phyloP scores from a whole-genome alignment of 2,888 invertebrate genomes.

The Toxonevra muliebris region DNA sequence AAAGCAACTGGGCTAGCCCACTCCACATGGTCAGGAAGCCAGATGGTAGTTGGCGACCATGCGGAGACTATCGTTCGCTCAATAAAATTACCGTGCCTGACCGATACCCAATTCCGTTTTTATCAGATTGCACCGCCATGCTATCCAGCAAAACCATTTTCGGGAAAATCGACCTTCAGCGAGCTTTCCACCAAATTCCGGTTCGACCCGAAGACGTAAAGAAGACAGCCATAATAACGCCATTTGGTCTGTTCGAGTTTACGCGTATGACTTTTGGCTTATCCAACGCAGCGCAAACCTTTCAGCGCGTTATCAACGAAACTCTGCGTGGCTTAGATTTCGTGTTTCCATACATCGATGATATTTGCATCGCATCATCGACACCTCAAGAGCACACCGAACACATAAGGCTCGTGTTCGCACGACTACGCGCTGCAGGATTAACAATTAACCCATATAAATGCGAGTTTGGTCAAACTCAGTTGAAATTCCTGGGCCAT shows the following conservation, averaged over 20 bases:
- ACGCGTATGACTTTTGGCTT: neutral
- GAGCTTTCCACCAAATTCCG: too few species aligned
- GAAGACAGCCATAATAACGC: too few species aligned
- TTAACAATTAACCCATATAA: slow-evolving; percentile 33
- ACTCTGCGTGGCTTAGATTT: too few species aligned
- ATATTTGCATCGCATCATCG: slow-evolving; percentile 28
- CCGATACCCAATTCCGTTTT: slow-evolving; percentile 12
- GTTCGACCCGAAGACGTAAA: too few species aligned
- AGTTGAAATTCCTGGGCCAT: slow-evolving; percentile 21
- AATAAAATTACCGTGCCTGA: slow-evolving; percentile 2
- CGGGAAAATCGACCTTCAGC: neutral
- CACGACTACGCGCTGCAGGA: slow-evolving; percentile 19
- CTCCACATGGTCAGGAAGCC: slow-evolving; percentile 8
- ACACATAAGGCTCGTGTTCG: slow-evolving; percentile 27
- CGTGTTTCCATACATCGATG: slow-evolving; percentile 30
- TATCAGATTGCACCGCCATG: slow-evolving; percentile 13
- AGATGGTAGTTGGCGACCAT: slow-evolving; percentile 14
- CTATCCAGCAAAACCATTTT: slow-evolving; percentile 11
- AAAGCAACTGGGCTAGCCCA: slow-evolving; percentile 21
- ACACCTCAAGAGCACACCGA: slow-evolving; percentile 22
- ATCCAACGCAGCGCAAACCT: too few species aligned
- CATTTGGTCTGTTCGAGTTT: neutral
- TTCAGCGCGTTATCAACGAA: too few species aligned
- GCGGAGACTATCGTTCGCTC: slow-evolving; percentile 16
- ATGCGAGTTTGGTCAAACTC: slow-evolving; percentile 28